phyloP scores from a whole-genome alignment of 2,113 vertebrate species.

The Alces alces region DNA sequence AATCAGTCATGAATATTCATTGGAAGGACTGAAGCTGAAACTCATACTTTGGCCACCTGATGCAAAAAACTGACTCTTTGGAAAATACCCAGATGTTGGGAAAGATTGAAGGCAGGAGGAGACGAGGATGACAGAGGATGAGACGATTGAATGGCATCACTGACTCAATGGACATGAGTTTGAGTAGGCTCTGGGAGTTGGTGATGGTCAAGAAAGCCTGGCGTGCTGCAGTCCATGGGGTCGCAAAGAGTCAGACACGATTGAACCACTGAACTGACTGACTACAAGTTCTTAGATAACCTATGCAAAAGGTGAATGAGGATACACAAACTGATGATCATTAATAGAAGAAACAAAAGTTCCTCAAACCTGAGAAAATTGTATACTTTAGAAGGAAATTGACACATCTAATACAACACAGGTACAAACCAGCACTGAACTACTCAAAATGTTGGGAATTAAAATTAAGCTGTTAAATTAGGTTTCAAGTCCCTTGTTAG shows the following conservation, averaged over 20 bases:
- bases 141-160: neutral
- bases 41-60: neutral
- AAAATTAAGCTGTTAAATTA: neutral
- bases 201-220: neutral
- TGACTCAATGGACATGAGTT: neutral
- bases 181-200: neutral
- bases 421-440: neutral
- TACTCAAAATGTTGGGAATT: neutral
- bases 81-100: neutral
- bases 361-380: neutral
- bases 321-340: neutral
- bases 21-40: neutral
- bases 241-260: rapidly evolving
- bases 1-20: neutral
- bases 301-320: neutral
- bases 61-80: rapidly evolving
- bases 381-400: neutral
- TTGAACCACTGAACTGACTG: neutral
- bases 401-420: neutral
- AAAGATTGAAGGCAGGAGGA: neutral
- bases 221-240: neutral
- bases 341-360: neutral
- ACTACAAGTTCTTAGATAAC: neutral
- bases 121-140: neutral
- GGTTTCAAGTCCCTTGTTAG: neutral